These are phyloP conservation scores for Apis cerana DNA, from an alignment of 1,140 invertebrate genomes.

Conservation along the genomic window DNA sequence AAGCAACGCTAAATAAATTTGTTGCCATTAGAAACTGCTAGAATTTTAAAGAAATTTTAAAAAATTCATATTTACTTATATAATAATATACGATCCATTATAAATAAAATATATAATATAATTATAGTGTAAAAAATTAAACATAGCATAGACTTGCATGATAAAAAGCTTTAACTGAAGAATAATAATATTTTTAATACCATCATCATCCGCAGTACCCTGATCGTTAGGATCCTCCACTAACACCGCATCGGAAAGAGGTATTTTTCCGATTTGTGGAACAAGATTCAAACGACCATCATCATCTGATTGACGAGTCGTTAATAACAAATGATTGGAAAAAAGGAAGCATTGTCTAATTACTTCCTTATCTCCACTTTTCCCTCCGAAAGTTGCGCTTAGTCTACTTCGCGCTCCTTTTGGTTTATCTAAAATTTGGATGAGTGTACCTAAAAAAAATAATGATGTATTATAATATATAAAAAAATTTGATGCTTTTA, in stretches of 20 bases:
- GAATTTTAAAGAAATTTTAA: background rate
- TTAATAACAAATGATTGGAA: conserved; percentile 92
- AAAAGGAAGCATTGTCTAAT: conserved; percentile 93
- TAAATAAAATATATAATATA: no score
- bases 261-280: conserved; percentile 91
- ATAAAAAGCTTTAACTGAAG: conserved; percentile 45
- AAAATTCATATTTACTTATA: background rate
- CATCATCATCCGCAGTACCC: conserved; percentile 84
- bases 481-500: no score
- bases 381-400: conserved; percentile 84
- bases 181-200: conserved; percentile 71
- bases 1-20: no score
- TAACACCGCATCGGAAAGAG: conserved; percentile 91
- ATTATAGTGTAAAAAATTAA: background rate
- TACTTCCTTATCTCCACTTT: conserved; percentile 84
- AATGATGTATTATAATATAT: background rate
- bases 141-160: no score
- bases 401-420: conserved; percentile 83
- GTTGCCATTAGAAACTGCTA: background rate
- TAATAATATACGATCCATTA: background rate
- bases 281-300: conserved; percentile 93
- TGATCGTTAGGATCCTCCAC: conserved; percentile 90
- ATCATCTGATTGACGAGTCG: conserved; percentile 83
- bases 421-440: conserved; percentile 87
- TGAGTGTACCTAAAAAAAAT: conserved; percentile 83